Evolutionary conservation across 2,888 invertebrate species (phyloP), one percentile per base, ranked within the genome.

Genomic region (Lepidonotus clava): DNA sequence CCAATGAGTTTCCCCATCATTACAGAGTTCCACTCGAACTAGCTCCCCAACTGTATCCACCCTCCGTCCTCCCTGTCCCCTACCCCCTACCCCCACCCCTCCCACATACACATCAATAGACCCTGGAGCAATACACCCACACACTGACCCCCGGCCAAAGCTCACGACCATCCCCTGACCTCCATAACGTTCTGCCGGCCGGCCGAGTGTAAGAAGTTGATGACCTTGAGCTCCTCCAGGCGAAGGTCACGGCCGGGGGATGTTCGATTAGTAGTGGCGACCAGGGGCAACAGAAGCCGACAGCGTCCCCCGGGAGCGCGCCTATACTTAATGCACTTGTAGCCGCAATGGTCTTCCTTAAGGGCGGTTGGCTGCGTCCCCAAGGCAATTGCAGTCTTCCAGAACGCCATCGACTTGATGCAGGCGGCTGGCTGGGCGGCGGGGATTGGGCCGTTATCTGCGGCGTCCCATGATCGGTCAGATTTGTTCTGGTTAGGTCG

Each of bases 401-500:
- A 80, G 46, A 51, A 32, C 80, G 80, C 80, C 80, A 80, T 80
- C 80, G 46, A 41, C 80, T 80, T 80, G 46, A 80, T n/a, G 80
- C 46, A 24, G 46, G 46, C 36, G 34, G 71, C 71, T 21, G 66
- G 24, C 66, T 46, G 46, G 46, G 8, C 8, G 18, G 8, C 46
- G 18, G 46, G 8, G 46, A 18, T 46, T 46, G 46, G 5, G 76
- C 76, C 11, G 76, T 76, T 76, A 76, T 76, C 76, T 76, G 38
- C 24, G 40, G 24, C 24, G 38, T 21, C 38, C 76, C 76, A 76
- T 76, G 76, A 76, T 76, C 76, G 76, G 76, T n/a, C 40, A 76
- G 76, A 76, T 76, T 76, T 76, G 76, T 76, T 76, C 76, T 76
- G 76, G 76, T 76, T 76, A 76, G 76, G 38, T 76, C 76, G 38